These are phyloP conservation scores for Mactra quadrangularis DNA, from an alignment of 1,140 invertebrate genomes.

Conservation along the genomic window DNA sequence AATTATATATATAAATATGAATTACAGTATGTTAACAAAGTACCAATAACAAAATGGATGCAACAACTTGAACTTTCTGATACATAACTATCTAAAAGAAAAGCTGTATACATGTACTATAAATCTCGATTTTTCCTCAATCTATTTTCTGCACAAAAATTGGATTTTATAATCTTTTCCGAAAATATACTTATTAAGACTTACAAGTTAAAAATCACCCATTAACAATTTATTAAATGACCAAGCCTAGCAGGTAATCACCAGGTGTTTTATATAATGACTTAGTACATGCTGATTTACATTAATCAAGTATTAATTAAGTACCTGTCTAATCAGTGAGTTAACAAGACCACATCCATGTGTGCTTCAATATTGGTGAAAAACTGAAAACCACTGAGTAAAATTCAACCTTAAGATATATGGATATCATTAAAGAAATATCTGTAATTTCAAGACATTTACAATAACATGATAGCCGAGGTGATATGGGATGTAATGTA, in stretches of 20 bases:
- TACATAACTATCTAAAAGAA: no score
- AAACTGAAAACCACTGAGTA: neutral
- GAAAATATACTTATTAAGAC: neutral
- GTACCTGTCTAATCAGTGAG: conserved; percentile 7
- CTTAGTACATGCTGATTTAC: conserved; percentile 14
- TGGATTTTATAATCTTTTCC: neutral
- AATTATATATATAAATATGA: no score
- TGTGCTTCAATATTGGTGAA: neutral
- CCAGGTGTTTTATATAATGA: conserved; percentile 20
- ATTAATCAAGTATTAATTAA: conserved; percentile 24
- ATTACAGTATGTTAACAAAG: no score
- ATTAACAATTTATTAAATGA: neutral
- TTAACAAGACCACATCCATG: neutral
- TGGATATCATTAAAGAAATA: neutral
- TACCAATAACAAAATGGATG: no score
- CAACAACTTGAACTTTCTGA: no score
- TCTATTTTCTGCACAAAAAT: neutral
- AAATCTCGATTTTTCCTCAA: neutral
- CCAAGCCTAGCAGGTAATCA: neutral
- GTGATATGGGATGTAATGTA: no score
- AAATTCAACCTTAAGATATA: neutral
- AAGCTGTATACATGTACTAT: neutral
- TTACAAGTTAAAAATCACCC: neutral
- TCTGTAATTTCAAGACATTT: neutral
- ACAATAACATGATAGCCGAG: neutral